Conservation (phyloP, 2,113 vertebrate species). For the Micronycteris hirsuta region DNA sequence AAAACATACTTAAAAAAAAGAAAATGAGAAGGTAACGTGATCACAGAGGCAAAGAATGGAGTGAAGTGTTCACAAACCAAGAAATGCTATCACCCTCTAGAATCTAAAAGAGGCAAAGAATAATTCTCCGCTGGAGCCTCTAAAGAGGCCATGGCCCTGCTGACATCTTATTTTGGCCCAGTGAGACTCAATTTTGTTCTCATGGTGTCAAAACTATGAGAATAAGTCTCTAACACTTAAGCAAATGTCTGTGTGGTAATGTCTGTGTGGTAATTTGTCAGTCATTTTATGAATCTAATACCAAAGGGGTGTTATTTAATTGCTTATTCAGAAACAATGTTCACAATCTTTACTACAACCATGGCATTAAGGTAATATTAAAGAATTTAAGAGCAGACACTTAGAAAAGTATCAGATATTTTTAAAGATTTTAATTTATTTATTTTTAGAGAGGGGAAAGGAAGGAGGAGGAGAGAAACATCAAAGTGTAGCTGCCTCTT, state of each 20-base stretch:
- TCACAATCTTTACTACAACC: background rate
- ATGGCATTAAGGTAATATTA: background rate
- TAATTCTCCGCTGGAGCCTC: background rate
- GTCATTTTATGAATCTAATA: background rate
- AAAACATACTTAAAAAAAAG: too few species aligned
- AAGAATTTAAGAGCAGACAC: background rate
- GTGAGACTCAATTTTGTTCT: background rate
- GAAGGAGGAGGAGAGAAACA: background rate
- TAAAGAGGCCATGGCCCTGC: accelerated
- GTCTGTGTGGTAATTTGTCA: background rate
- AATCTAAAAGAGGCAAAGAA: background rate
- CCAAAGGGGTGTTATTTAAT: background rate
- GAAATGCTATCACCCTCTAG: background rate
- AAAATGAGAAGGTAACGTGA: background rate
- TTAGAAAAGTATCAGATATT: background rate
- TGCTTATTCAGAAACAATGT: background rate
- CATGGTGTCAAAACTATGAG: background rate
- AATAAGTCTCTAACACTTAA: background rate
- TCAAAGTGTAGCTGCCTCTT: too few species aligned
- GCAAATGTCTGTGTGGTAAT: background rate
- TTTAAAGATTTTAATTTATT: too few species aligned
- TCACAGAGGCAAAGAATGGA: background rate
- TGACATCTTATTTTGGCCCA: background rate
- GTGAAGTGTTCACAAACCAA: background rate
- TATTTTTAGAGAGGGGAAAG: too few species aligned